Percentiles rank a stretch among this genome's conserved stretches.
These are phyloP conservation scores for Epistrophe grossulariae DNA, from an alignment of 2,888 invertebrate genomes.

Conservation along the genomic window DNA sequence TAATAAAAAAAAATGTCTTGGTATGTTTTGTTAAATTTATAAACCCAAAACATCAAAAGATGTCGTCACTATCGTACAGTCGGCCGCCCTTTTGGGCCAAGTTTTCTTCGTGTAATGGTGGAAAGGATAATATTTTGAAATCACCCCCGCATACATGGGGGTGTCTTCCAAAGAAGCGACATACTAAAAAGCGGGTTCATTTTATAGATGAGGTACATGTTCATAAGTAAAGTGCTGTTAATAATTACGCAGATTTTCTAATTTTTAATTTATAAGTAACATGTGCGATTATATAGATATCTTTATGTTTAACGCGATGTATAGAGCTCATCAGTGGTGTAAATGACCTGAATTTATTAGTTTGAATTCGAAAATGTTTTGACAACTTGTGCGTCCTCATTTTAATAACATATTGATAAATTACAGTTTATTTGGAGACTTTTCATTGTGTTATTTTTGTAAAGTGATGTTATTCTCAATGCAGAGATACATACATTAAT, in stretches of 20 bases:
- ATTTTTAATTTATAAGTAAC: constrained; percentile 55
- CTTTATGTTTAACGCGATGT: constrained; percentile 21
- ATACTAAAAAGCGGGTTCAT: constrained; percentile 84
- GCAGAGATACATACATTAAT: neutral
- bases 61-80: constrained; percentile 77
- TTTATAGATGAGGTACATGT: constrained; percentile 80
- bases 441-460: constrained; percentile 8
- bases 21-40: constrained; percentile 30
- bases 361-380: constrained; percentile 41
- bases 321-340: constrained; percentile 33
- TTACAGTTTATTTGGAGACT: constrained; percentile 36
- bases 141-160: constrained; percentile 51
- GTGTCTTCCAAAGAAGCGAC: constrained; percentile 75
- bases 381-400: constrained; percentile 48
- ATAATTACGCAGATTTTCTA: constrained; percentile 26
- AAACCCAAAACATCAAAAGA: constrained; percentile 30
- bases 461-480: constrained; percentile 17
- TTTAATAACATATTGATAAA: constrained; percentile 41
- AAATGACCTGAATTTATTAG: constrained; percentile 53
- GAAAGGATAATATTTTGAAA: constrained; percentile 52
- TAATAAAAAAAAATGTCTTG: constrained; percentile 22
- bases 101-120: constrained; percentile 77
- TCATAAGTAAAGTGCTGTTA: constrained; percentile 10
- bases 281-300: constrained; percentile 40
- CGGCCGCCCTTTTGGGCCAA: constrained; percentile 82